Conservation (phyloP, 92 coral and sea anemone genomes). For the Montipora capitata region DNA sequence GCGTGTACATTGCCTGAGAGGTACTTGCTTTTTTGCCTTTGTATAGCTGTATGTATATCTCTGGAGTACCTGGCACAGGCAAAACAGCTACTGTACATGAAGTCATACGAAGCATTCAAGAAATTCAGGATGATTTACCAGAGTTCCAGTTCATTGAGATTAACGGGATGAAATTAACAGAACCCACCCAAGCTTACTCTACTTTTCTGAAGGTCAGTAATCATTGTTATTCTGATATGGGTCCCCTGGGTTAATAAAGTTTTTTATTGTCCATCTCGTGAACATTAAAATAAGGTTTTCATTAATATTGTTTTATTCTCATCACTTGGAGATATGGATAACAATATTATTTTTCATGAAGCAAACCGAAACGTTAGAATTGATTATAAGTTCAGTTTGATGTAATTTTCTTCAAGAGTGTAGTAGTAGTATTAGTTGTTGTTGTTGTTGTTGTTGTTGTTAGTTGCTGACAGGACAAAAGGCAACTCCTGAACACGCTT, state of each 20-base stretch:
- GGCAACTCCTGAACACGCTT: conserved; percentile 95
- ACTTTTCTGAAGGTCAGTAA: conserved; percentile 84
- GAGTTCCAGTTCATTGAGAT: conserved; percentile 89
- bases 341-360: no score
- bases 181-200: conserved; percentile 93
- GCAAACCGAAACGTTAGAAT: no score
- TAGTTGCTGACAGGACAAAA: conserved; percentile 92
- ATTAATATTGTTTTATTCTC: no score
- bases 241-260: no score
- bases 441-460: neutral
- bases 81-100: conserved; percentile 99
- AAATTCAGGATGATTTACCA: conserved; percentile 71
- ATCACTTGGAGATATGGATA: no score
- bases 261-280: no score
- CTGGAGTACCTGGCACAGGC: conserved; percentile 99
- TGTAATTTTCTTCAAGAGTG: neutral
- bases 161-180: conserved; percentile 97
- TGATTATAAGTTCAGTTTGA: no score
- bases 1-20: no score
- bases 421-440: no score
- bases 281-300: no score
- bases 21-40: neutral
- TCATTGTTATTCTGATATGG: no score
- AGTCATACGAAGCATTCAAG: conserved; percentile 84
- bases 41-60: conserved; percentile 96